Percentiles rank a stretch among this genome's conserved stretches.
Conservation (phyloP, 2,113 vertebrate genomes). For the Channa maculata region DNA sequence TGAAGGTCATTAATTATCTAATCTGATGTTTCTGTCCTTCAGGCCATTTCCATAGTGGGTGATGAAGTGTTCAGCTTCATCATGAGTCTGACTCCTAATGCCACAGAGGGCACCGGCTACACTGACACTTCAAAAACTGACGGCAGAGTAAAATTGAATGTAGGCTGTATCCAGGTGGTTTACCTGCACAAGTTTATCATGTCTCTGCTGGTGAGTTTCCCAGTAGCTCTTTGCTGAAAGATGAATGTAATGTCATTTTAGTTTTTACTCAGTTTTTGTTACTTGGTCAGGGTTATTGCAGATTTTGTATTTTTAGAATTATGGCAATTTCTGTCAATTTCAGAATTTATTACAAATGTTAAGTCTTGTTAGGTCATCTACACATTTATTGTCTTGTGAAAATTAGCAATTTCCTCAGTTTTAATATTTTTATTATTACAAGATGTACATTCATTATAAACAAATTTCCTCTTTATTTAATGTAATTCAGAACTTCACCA, state of each 20-base stretch:
- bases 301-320: no score
- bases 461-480: background rate
- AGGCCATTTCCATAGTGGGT: conserved; percentile 95
- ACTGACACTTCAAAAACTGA: conserved; percentile 89
- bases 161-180: conserved; percentile 95
- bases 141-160: conserved; percentile 88
- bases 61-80: conserved; percentile 95
- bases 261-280: background rate
- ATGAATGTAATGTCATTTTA: background rate
- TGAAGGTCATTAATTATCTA: no score
- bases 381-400: no score
- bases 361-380: no score
- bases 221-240: background rate
- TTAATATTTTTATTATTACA: no score
- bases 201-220: conserved; percentile 91
- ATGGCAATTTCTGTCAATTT: no score
- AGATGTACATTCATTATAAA: no score
- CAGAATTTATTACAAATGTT: no score
- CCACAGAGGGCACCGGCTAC: conserved; percentile 90
- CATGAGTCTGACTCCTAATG: conserved; percentile 90
- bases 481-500: conserved; percentile 87
- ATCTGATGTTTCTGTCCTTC: background rate
- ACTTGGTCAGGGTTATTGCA: background rate
- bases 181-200: conserved; percentile 95
- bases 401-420: no score